Percentiles rank a stretch among this genome's conserved stretches.
Conservation (phyloP, 2,888 invertebrate species). For the Neoascia interrupta region DNA sequence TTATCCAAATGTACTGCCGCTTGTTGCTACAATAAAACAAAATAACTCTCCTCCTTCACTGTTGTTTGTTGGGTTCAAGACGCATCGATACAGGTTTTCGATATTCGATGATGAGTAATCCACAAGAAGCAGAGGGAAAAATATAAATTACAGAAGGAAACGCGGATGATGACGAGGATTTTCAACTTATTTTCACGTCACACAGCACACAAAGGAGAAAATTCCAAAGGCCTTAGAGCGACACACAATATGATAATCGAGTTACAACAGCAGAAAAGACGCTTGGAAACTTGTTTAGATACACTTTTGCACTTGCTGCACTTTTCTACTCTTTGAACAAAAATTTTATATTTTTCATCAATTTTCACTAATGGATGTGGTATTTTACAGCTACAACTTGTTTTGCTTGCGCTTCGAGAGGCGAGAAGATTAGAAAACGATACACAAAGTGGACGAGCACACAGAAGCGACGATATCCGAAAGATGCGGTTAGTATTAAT, state of each 20-base stretch:
- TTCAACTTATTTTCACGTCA: conserved; percentile 6
- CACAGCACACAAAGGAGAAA: conserved; percentile 38
- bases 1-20: conserved; percentile 32
- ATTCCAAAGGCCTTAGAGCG: conserved; percentile 34
- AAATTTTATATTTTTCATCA: conserved; percentile 30
- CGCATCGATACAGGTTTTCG: conserved; percentile 52
- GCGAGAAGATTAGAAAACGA: conserved; percentile 47
- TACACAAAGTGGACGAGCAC: too few relatives aligned
- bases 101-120: conserved; percentile 61
- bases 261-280: conserved; percentile 16
- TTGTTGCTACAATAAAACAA: conserved; percentile 17
- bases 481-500: conserved; percentile 35
- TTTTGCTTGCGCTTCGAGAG: conserved; percentile 51
- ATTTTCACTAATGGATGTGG: conserved; percentile 47
- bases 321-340: conserved; percentile 29
- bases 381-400: conserved; percentile 60
- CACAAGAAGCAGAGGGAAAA: conserved; percentile 16
- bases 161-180: conserved; percentile 56
- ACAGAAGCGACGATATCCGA: neutral
- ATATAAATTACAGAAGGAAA: conserved; percentile 28
- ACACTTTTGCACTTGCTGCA: conserved; percentile 70
- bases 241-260: conserved; percentile 10
- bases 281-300: conserved; percentile 73
- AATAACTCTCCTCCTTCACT: conserved; percentile 31
- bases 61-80: conserved; percentile 12